Conservation (phyloP, 2,888 invertebrate genomes). For the Drosophila meridionalis region DNA sequence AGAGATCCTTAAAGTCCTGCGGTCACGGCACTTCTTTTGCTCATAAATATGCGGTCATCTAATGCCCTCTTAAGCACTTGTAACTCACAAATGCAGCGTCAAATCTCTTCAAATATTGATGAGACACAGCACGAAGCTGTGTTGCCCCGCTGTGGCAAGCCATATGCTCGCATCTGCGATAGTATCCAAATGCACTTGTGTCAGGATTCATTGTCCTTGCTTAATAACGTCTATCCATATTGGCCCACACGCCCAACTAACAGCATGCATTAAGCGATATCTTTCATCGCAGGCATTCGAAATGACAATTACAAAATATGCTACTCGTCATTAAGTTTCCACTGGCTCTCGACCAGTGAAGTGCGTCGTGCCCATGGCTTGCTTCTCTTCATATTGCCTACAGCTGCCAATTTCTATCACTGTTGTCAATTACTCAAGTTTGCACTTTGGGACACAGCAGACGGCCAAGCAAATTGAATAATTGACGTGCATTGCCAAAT, state of each 20-base stretch:
- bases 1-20: not conserved
- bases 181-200: constrained; percentile 22
- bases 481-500: constrained; percentile 9
- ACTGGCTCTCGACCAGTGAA: constrained; percentile 12
- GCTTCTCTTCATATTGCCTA: constrained; percentile 5
- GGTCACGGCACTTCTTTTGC: constrained; percentile 1
- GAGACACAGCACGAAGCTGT: not conserved
- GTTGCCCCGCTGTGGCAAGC: constrained; percentile 6
- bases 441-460: not conserved
- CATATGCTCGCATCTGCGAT: constrained; percentile 16
- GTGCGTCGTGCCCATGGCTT: constrained; percentile 13
- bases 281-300: constrained; percentile 29
- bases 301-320: constrained; percentile 13
- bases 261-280: constrained; percentile 14
- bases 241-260: constrained; percentile 3
- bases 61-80: not conserved
- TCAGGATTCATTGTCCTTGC: constrained; percentile 33
- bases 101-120: constrained; percentile 13
- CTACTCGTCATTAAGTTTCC: constrained; percentile 46
- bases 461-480: constrained; percentile 3
- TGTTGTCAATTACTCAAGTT: constrained; percentile 4
- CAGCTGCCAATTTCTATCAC: constrained; percentile 9
- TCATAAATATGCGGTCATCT: constrained; percentile 13
- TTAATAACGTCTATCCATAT: constrained; percentile 39
- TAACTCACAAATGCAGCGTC: not conserved